Evolutionary conservation across 2,797 vertebrate genomes (phyloP).

Genomic region (Sebastes nivosus): DNA sequence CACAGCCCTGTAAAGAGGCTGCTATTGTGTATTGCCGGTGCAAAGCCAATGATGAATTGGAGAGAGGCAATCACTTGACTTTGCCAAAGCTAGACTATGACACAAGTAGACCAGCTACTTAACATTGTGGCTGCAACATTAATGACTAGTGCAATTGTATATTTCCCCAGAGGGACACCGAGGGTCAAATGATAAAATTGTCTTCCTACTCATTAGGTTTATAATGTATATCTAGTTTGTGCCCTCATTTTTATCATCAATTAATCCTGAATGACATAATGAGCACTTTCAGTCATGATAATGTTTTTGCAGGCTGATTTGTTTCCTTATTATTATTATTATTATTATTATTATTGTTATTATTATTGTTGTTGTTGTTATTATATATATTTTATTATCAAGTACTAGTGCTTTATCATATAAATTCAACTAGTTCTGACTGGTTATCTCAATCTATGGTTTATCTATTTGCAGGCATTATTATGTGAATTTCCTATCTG

Average conservation of each 20-base stretch:
- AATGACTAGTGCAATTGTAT: slow-evolving; percentile 76
- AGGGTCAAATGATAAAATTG: slow-evolving; percentile 78
- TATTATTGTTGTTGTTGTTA: neutral
- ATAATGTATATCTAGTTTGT: slow-evolving; percentile 73
- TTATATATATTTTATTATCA: neutral
- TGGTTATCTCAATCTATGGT: neutral
- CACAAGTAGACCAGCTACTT: slow-evolving; percentile 83
- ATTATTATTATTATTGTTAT: neutral
- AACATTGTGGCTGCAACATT: slow-evolving; percentile 78
- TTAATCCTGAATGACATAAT: slow-evolving; percentile 80
- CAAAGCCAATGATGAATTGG: slow-evolving; percentile 70
- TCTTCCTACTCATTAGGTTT: slow-evolving; percentile 75
- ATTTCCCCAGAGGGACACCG: slow-evolving; percentile 73
- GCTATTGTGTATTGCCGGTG: slow-evolving; percentile 26
- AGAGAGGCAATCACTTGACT: slow-evolving; percentile 77
- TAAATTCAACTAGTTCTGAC: slow-evolving; percentile 13
- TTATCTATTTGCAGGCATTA: slow-evolving; percentile 7
- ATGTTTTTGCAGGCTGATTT: slow-evolving; percentile 19
- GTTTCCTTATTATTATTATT: neutral
- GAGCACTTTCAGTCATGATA: slow-evolving; percentile 53
- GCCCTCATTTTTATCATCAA: slow-evolving; percentile 78
- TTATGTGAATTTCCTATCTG: slow-evolving; percentile 23
- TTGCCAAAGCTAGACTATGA: slow-evolving; percentile 76
- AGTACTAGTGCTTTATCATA: neutral
- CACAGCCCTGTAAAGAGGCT: slow-evolving; percentile 44